A percentile compares a stretch with the other conserved stretches of the same genome.
phyloP scores from a whole-genome alignment of 2,797 vertebrate species.

The Poecilia gillii region DNA sequence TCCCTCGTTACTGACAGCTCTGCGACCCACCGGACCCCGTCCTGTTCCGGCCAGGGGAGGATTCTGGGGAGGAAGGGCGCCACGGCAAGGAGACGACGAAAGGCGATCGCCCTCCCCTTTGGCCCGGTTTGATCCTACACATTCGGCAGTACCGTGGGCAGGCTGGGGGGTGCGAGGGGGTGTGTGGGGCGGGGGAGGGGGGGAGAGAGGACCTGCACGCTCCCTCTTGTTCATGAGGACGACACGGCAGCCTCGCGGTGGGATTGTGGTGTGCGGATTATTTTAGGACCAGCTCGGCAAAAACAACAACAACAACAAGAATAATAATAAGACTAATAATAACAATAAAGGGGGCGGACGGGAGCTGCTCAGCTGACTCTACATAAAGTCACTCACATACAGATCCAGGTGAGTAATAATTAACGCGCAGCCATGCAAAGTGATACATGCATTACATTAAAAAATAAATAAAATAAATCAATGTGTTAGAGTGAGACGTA shows the following conservation, averaged over 20 bases:
- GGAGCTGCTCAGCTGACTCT: slow-evolving; percentile 32
- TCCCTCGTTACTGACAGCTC: slow-evolving; percentile 73
- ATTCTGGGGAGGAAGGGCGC: slow-evolving; percentile 66
- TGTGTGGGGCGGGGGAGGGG: too few relatives aligned
- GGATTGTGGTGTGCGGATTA: slow-evolving; percentile 46
- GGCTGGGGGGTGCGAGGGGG: slow-evolving; percentile 16
- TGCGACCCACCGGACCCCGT: slow-evolving; percentile 75
- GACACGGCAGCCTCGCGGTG: slow-evolving; percentile 49
- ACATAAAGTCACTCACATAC: slow-evolving; percentile 31
- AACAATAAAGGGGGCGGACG: slow-evolving; percentile 43
- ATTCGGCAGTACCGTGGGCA: slow-evolving; percentile 44
- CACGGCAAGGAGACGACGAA: slow-evolving; percentile 58
- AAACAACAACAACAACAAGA: neutral
- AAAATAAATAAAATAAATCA: neutral
- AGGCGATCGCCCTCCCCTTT: slow-evolving; percentile 67
- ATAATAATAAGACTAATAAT: neutral
- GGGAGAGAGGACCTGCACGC: slow-evolving; percentile 42
- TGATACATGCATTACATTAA: neutral
- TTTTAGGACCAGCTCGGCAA: slow-evolving; percentile 8
- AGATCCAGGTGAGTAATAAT: slow-evolving; percentile 69
- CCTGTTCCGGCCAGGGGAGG: slow-evolving; percentile 62
- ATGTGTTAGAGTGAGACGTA: neutral
- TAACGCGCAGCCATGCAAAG: neutral
- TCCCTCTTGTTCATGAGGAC: slow-evolving; percentile 57
- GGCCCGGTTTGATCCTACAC: slow-evolving; percentile 63